These are phyloP conservation scores for Hermatobates lingyangjiaoensis DNA, from an alignment of 1,140 invertebrate species.

Conservation along the genomic window DNA sequence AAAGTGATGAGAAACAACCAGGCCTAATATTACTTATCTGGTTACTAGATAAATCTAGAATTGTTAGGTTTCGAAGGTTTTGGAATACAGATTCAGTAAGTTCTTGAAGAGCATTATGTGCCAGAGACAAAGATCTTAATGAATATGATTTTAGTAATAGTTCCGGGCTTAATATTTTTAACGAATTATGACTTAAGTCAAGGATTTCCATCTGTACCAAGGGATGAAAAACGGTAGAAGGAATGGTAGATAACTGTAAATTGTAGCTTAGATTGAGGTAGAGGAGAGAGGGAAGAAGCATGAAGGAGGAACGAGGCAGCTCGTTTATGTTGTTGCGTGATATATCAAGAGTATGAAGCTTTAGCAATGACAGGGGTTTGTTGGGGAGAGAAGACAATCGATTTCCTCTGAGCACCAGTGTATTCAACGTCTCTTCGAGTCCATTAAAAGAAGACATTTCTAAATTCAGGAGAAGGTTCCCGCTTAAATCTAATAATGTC, in stretches of 20 bases:
- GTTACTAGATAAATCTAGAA: slow-evolving; percentile 54
- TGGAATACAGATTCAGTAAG: slow-evolving; percentile 49
- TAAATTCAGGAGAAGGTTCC: slow-evolving; percentile 53
- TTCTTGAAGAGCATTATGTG: slow-evolving; percentile 45
- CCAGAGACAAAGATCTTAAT: slow-evolving; percentile 41
- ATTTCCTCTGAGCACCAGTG: slow-evolving; percentile 57
- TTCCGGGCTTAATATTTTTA: slow-evolving; percentile 48
- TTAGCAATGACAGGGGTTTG: slow-evolving; percentile 39
- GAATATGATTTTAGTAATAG: slow-evolving; percentile 43
- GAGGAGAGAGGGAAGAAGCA: slow-evolving; percentile 42
- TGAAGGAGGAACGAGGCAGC: slow-evolving; percentile 43
- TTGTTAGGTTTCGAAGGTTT: slow-evolving; percentile 46
- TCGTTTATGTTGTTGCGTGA: slow-evolving; percentile 59
- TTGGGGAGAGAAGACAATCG: slow-evolving; percentile 41
- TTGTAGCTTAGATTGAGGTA: slow-evolving; percentile 62
- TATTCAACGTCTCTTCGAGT: slow-evolving; percentile 46
- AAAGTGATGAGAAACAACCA: slow-evolving; percentile 41
- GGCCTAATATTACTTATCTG: slow-evolving; percentile 52
- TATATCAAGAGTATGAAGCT: slow-evolving; percentile 49
- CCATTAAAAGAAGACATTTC: slow-evolving; percentile 53
- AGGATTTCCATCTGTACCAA: slow-evolving; percentile 37
- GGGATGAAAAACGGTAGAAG: slow-evolving; percentile 35
- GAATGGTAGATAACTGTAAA: slow-evolving; percentile 38
- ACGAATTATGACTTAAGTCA: slow-evolving; percentile 49
- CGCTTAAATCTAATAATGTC: slow-evolving; percentile 51